These are phyloP conservation scores for Cyanistes caeruleus DNA, from an alignment of 2,113 vertebrate species.

Conservation along the genomic window DNA sequence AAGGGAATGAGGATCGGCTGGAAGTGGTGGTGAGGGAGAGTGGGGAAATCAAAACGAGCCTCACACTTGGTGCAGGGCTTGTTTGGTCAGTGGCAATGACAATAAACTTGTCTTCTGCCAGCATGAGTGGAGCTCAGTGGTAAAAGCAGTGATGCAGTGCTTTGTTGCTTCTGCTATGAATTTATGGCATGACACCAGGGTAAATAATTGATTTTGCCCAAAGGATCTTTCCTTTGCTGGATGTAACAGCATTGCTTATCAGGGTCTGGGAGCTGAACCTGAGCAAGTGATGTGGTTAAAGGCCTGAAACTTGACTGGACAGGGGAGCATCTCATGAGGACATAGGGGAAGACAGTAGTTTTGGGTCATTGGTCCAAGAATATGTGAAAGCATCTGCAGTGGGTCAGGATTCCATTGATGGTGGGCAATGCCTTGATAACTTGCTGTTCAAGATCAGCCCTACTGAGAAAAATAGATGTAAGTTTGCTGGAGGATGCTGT, in stretches of 20 bases:
- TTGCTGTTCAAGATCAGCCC: neutral
- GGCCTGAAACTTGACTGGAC: neutral
- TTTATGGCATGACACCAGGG: neutral
- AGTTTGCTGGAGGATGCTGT: neutral
- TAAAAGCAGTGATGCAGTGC: neutral
- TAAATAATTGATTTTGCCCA: neutral
- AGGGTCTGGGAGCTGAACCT: neutral
- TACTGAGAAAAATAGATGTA: neutral
- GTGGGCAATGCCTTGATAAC: neutral
- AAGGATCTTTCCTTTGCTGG: neutral
- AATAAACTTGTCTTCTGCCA: neutral
- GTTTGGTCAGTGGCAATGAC: neutral
- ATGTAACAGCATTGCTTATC: neutral
- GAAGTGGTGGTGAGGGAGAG: neutral
- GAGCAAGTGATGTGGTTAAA: neutral
- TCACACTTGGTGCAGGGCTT: neutral
- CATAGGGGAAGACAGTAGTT: neutral
- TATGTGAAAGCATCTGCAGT: neutral
- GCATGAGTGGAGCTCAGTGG: neutral
- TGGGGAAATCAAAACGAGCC: accelerated
- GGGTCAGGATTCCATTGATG: neutral
- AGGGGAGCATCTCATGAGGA: neutral
- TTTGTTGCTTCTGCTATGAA: neutral
- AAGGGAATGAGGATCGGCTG: neutral
- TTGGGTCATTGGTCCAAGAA: neutral